A percentile compares a stretch with the other conserved stretches of the same genome.
Evolutionary conservation across 1,140 invertebrate species (phyloP).

Genomic region (Drosophila leontia): DNA sequence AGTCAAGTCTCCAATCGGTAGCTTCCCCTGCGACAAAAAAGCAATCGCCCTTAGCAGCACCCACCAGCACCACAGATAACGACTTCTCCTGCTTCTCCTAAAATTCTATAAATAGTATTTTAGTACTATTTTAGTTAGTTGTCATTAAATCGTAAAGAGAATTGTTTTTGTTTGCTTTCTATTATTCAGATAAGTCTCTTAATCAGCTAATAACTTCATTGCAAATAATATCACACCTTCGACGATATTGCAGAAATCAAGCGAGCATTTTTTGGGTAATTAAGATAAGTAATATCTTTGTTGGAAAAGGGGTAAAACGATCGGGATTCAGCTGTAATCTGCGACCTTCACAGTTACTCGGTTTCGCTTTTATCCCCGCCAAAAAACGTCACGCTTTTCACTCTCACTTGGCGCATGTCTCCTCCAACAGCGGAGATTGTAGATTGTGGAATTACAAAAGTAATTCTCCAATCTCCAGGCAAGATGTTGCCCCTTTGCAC

Average conservation of each 20-base stretch:
- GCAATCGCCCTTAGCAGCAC: background rate
- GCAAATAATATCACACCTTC: background rate
- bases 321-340: background rate
- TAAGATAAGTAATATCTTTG: background rate
- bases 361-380: constrained; percentile 9
- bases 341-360: background rate
- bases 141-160: background rate
- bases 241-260: background rate
- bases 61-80: background rate
- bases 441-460: constrained; percentile 18
- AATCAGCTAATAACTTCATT: background rate
- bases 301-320: background rate
- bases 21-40: background rate
- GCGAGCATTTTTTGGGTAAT: background rate
- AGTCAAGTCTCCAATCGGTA: background rate
- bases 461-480: constrained; percentile 7
- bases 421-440: background rate
- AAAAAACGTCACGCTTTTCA: constrained; percentile 21
- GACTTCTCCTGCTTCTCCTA: background rate
- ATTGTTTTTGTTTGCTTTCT: background rate
- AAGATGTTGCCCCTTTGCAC: constrained; percentile 10
- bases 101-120: background rate
- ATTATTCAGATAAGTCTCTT: background rate
- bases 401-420: constrained; percentile 15
- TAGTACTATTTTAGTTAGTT: background rate